phyloP scores from a whole-genome alignment of 2,113 vertebrate species.

The Takifugu bimaculatus region DNA sequence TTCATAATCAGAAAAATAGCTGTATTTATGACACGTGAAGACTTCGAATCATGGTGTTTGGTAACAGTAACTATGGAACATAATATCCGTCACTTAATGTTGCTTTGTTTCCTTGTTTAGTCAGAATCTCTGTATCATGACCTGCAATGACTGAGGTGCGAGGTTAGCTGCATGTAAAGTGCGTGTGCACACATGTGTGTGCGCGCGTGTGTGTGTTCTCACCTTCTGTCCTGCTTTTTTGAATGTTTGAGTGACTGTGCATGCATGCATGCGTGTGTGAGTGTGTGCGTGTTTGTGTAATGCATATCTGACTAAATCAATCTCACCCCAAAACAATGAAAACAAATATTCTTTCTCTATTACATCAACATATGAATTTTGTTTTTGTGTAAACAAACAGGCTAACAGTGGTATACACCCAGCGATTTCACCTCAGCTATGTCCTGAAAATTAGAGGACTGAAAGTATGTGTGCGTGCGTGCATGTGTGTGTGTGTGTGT shows the following conservation, averaged over 20 bases:
- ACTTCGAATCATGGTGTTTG: constrained; percentile 59
- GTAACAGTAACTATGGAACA: constrained; percentile 47
- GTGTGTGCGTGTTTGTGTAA: constrained; percentile 1
- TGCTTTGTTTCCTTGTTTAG: constrained; percentile 53
- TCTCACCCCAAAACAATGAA: not conserved
- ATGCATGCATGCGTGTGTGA: constrained; percentile 7
- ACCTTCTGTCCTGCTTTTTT: constrained; percentile 41
- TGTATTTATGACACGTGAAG: constrained; percentile 54
- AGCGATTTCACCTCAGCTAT: constrained; percentile 8
- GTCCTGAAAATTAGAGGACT: constrained; percentile 9
- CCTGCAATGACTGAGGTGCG: constrained; percentile 35
- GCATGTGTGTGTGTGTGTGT: constrained; percentile 11
- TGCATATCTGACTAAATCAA: constrained; percentile 13
- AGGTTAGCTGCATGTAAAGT: constrained; percentile 34
- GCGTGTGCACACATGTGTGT: constrained; percentile 3
- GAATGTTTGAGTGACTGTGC: constrained; percentile 11
- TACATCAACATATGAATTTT: not conserved
- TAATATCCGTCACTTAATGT: constrained; percentile 41
- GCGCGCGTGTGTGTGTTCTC: constrained; percentile 5
- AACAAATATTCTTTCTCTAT: not conserved
- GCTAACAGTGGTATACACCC: not conserved
- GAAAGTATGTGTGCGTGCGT: constrained; percentile 2
- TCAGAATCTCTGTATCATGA: constrained; percentile 44
- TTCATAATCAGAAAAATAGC: constrained; percentile 49
- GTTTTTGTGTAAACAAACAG: not conserved